Percentiles rank a stretch among this genome's conserved stretches.
phyloP scores from a whole-genome alignment of 1,140 invertebrate species.

The Drosophila sproati region DNA sequence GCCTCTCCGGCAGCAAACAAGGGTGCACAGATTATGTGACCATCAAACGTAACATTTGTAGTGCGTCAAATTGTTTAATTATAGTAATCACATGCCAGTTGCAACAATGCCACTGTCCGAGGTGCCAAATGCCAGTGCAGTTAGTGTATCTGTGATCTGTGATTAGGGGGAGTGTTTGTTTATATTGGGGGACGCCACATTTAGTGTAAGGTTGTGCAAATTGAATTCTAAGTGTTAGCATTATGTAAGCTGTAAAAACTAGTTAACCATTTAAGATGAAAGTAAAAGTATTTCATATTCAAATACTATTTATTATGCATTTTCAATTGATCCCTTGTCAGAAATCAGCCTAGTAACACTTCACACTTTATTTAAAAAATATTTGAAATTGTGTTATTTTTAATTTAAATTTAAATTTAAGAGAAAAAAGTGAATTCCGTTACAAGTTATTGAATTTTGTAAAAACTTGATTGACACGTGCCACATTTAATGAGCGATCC shows the following conservation, averaged over 20 bases:
- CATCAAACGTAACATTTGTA: slow-evolving; percentile 44
- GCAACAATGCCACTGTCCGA: slow-evolving; percentile 12
- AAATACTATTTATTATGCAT: no score
- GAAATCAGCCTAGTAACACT: no score
- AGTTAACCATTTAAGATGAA: neutral
- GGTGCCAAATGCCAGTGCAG: slow-evolving; percentile 60
- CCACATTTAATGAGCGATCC: neutral
- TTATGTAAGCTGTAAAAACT: slow-evolving; percentile 20
- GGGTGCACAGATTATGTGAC: slow-evolving; percentile 38
- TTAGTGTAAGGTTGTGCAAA: slow-evolving; percentile 11
- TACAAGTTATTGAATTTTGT: no score
- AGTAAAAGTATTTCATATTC: no score
- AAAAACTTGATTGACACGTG: slow-evolving; percentile 19
- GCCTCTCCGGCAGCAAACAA: neutral
- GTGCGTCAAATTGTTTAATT: slow-evolving; percentile 73
- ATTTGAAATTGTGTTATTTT: no score
- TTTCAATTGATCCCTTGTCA: no score
- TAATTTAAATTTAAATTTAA: no score
- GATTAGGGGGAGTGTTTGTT: slow-evolving; percentile 37
- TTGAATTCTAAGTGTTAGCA: neutral
- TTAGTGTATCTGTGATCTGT: slow-evolving; percentile 21
- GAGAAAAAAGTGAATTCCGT: no score
- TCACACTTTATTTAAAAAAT: no score
- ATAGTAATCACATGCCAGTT: slow-evolving; percentile 63
- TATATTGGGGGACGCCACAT: slow-evolving; percentile 10